A percentile compares a stretch with the other conserved stretches of the same genome.
These are phyloP conservation scores for Drosophila maculinotata DNA, from an alignment of 2,888 invertebrate species.

Conservation along the genomic window DNA sequence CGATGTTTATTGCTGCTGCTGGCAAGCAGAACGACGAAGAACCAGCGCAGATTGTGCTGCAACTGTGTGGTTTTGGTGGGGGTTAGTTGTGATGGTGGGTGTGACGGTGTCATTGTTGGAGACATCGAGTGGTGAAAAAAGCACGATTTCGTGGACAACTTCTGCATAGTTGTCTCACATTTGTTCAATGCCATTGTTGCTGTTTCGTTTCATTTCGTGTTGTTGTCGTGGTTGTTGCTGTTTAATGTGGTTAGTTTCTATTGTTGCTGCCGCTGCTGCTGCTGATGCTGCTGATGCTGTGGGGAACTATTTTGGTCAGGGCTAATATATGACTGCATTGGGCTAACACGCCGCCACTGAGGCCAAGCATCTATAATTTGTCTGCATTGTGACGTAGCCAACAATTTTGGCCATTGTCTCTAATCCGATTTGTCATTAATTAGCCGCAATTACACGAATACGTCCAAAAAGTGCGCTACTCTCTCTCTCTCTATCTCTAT, in stretches of 20 bases:
- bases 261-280: too few species aligned
- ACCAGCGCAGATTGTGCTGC: slow-evolving; percentile 10
- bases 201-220: background rate
- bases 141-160: slow-evolving; percentile 33
- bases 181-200: slow-evolving; percentile 3
- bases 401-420: slow-evolving; percentile 19
- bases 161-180: slow-evolving; percentile 24
- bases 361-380: too few species aligned
- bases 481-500: background rate
- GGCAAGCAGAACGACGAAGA: slow-evolving; percentile 12
- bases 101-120: too few species aligned
- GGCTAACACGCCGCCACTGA: too few species aligned
- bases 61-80: too few species aligned
- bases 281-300: too few species aligned
- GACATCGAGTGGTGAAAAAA: too few species aligned
- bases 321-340: slow-evolving; percentile 13
- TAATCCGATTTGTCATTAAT: slow-evolving; percentile 58
- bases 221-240: slow-evolving; percentile 1
- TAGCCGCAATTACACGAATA: slow-evolving; percentile 51
- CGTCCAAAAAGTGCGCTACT: background rate
- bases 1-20: slow-evolving; percentile 45
- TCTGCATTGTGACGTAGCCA: slow-evolving; percentile 8
- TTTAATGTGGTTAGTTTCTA: too few species aligned
- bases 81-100: too few species aligned
- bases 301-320: too few species aligned